Evolutionary conservation across 2,113 vertebrate species (phyloP).

Genomic region (Amia ocellicauda): DNA sequence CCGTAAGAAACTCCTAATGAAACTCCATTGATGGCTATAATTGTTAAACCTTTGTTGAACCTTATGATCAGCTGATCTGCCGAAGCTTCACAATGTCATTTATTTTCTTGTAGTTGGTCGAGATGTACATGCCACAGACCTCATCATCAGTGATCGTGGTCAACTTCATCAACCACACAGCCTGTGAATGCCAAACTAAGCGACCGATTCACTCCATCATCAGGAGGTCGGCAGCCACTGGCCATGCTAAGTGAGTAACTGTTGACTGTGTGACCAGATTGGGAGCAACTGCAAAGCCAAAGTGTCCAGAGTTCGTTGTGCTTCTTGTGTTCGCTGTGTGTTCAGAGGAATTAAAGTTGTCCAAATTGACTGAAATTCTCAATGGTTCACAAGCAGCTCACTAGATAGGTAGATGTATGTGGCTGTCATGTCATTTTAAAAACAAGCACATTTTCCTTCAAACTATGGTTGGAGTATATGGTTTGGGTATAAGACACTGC

Average conservation of each 20-base stretch:
- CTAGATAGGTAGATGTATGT: no score
- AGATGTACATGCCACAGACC: slow-evolving; percentile 47
- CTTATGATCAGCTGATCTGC: neutral
- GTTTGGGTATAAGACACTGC: no score
- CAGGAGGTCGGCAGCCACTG: slow-evolving; percentile 46
- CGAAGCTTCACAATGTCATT: neutral
- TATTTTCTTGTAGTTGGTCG: slow-evolving; percentile 47
- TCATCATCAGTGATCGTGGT: slow-evolving; percentile 47
- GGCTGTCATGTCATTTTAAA: no score
- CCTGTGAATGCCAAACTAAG: slow-evolving; percentile 54
- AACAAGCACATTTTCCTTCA: no score
- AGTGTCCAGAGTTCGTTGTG: neutral
- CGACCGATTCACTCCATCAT: slow-evolving; percentile 60
- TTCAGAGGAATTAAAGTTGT: neutral
- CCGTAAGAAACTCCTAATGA: slow-evolving; percentile 41
- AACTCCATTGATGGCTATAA: neutral
- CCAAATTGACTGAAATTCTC: neutral
- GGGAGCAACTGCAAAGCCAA: neutral
- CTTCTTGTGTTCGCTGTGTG: neutral
- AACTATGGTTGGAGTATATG: no score
- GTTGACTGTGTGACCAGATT: neutral
- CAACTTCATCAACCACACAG: slow-evolving; percentile 62
- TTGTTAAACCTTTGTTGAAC: neutral
- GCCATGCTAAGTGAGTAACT: slow-evolving; percentile 48
- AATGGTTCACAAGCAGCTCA: neutral